phyloP scores from a whole-genome alignment of 92 coral and sea anemone species.

The Zoanthus gigantus region DNA sequence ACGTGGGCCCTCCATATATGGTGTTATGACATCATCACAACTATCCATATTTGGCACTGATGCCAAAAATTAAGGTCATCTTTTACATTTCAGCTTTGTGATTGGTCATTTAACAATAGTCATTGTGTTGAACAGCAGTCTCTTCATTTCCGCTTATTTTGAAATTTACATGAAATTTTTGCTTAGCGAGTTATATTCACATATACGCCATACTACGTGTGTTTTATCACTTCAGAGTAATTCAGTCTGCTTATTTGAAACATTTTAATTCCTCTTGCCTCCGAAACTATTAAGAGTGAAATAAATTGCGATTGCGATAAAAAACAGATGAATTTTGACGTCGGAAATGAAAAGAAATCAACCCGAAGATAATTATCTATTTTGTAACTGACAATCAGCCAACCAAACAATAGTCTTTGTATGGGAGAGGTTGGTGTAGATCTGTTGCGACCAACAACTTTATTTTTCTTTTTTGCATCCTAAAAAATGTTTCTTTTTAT shows the following conservation, averaged over 20 bases:
- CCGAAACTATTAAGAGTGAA: neutral
- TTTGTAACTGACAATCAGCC: constrained; percentile 34
- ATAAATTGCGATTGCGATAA: neutral
- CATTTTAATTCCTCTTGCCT: neutral
- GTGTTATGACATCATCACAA: constrained; percentile 52
- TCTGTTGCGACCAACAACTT: neutral
- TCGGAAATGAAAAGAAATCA: constrained; percentile 34
- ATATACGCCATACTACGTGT: neutral
- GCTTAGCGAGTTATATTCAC: neutral
- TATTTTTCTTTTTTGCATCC: neutral
- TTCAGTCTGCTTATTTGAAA: neutral
- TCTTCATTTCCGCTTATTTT: constrained; percentile 17
- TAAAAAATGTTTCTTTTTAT: neutral
- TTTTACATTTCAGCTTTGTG: constrained; percentile 77
- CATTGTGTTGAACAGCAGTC: constrained; percentile 21
- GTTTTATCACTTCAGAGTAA: constrained; percentile 3
- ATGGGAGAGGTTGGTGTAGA: neutral
- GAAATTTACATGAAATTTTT: constrained; percentile 4
- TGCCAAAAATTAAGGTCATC: constrained; percentile 89
- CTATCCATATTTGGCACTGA: constrained; percentile 77
- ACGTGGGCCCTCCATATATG: constrained; percentile 51
- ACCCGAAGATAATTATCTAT: constrained; percentile 11
- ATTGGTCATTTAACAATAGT: constrained; percentile 64
- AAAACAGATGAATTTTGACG: constrained; percentile 23
- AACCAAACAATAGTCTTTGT: constrained; percentile 10